phyloP scores from a whole-genome alignment of 2,888 invertebrate genomes.

The Antheraea yamamai region DNA sequence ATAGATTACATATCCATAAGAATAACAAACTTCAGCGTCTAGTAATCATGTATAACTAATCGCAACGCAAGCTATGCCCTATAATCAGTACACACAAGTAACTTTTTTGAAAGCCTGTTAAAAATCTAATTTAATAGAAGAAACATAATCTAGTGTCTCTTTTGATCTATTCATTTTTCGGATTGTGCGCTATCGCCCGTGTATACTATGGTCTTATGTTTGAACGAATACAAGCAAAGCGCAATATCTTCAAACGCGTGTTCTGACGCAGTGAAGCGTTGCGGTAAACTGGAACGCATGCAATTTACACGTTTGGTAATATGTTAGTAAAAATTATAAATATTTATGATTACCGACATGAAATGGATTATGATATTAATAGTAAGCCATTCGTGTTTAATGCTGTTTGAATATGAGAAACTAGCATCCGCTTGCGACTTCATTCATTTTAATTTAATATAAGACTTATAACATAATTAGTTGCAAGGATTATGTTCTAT shows the following conservation, averaged over 20 bases:
- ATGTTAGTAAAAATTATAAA: constrained; percentile 7
- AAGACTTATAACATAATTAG: too few species aligned
- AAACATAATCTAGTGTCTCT: too few species aligned
- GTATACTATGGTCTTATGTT: not conserved
- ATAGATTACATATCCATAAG: too few species aligned
- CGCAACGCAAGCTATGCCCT: too few species aligned
- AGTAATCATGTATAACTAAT: too few species aligned
- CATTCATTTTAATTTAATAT: too few species aligned
- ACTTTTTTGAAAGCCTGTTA: too few species aligned
- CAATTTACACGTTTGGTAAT: constrained; percentile 11
- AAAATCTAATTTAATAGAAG: too few species aligned
- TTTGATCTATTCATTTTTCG: not conserved
- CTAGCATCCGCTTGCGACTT: too few species aligned
- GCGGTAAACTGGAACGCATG: constrained; percentile 6
- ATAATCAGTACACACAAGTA: too few species aligned
- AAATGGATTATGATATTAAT: constrained; percentile 6
- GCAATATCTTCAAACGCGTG: not conserved
- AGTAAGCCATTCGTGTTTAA: not conserved
- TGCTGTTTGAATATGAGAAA: not conserved
- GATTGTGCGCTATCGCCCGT: not conserved
- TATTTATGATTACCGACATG: constrained; percentile 1
- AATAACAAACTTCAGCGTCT: too few species aligned
- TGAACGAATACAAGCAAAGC: not conserved
- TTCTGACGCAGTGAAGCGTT: constrained; percentile 2
- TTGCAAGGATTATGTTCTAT: too few species aligned